A percentile compares a stretch with the other conserved stretches of the same genome.
Evolutionary conservation across 2,797 vertebrate genomes (phyloP).

Genomic region (Pelodytes ibericus): DNA sequence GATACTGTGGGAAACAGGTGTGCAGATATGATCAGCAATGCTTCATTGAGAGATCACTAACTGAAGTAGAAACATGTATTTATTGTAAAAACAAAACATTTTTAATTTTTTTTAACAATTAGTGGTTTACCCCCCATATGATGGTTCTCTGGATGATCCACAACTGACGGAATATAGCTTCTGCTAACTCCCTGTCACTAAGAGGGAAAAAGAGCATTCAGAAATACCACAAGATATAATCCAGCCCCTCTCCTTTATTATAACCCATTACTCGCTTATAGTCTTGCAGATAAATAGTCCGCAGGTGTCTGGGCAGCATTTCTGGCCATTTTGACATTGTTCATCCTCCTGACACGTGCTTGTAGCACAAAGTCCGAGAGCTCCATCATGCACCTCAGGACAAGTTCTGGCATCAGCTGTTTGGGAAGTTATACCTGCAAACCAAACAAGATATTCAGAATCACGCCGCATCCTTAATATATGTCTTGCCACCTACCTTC

Average conservation of each 20-base stretch:
- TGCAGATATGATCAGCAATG: too few species aligned
- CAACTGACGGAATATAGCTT: background rate
- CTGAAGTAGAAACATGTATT: too few species aligned
- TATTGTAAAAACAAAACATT: too few species aligned
- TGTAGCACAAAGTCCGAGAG: background rate
- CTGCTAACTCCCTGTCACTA: background rate
- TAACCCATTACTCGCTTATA: background rate
- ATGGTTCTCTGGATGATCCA: background rate
- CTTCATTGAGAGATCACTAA: too few species aligned
- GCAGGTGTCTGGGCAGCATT: slow-evolving; percentile 27
- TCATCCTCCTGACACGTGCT: background rate
- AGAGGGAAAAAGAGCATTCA: background rate
- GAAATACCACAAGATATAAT: background rate
- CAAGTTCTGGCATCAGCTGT: too few species aligned
- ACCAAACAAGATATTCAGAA: too few species aligned
- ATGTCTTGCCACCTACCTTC: too few species aligned
- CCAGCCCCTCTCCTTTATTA: background rate
- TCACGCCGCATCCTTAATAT: too few species aligned
- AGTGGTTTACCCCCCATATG: background rate
- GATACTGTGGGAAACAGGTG: too few species aligned
- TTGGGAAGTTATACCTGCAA: too few species aligned
- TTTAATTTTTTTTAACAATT: too few species aligned
- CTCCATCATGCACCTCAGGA: background rate
- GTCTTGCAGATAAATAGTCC: background rate
- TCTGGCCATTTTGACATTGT: background rate